Percentiles rank a stretch among this genome's conserved stretches.
Evolutionary conservation across 1,140 invertebrate genomes (phyloP).

Genomic region (Cryptotermes secundus): DNA sequence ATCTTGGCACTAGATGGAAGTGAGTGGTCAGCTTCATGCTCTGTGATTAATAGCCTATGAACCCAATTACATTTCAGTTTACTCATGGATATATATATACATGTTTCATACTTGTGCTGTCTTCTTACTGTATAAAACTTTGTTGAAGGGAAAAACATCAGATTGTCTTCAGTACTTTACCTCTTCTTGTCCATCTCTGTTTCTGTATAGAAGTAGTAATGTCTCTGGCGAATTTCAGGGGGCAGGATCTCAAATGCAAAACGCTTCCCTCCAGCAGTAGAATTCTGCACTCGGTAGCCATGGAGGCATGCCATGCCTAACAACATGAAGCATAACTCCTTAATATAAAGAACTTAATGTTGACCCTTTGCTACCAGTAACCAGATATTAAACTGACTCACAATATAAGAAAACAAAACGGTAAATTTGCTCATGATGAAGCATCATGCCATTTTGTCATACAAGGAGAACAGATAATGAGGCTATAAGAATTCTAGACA

Average conservation of each 20-base stretch:
- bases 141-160: neutral
- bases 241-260: constrained; percentile 90
- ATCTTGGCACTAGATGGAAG: too few species aligned
- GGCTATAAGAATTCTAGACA: too few species aligned
- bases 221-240: constrained; percentile 78
- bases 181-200: constrained; percentile 93
- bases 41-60: neutral
- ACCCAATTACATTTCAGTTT: neutral
- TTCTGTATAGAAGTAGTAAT: constrained; percentile 91
- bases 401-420: too few species aligned
- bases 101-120: too few species aligned
- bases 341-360: neutral
- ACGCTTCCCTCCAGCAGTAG: constrained; percentile 67
- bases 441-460: too few species aligned
- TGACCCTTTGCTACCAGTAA: too few species aligned
- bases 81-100: neutral
- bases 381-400: too few species aligned
- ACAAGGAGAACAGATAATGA: too few species aligned
- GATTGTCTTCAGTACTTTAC: constrained; percentile 61
- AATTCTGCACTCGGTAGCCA: constrained; percentile 84
- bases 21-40: too few species aligned
- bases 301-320: constrained; percentile 88
- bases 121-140: neutral
- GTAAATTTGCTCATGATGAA: too few species aligned
- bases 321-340: constrained; percentile 36